Evolutionary conservation across 2,113 vertebrate genomes (phyloP).

Genomic region (Mirounga angustirostris): DNA sequence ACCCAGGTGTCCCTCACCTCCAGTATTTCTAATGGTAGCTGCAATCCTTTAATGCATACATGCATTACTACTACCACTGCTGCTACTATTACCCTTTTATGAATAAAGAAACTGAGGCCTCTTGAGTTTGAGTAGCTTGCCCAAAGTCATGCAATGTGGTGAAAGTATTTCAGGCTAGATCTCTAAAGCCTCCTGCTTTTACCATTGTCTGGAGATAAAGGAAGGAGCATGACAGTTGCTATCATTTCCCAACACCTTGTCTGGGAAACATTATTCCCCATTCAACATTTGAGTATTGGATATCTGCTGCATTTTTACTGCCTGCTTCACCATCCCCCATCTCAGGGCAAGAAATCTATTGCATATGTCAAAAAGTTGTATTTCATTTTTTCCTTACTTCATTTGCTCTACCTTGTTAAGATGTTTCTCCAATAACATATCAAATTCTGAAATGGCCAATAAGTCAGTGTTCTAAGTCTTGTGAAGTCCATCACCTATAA

Average conservation of each 20-base stretch:
- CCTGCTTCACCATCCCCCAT: neutral
- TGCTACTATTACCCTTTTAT: neutral
- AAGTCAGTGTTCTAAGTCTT: neutral
- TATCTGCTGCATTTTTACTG: neutral
- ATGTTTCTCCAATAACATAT: neutral
- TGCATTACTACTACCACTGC: neutral
- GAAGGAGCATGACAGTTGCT: neutral
- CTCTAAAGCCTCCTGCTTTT: neutral
- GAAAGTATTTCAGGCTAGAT: neutral
- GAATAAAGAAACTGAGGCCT: neutral
- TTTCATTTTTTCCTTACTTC: neutral
- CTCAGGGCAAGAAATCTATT: neutral
- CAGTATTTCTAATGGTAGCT: neutral
- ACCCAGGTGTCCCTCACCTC: no score
- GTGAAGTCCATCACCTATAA: neutral
- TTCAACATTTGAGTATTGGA: neutral
- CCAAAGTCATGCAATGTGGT: neutral
- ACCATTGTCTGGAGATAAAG: neutral
- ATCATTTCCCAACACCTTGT: neutral
- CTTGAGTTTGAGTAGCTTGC: neutral
- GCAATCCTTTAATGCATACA: neutral
- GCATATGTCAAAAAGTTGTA: neutral
- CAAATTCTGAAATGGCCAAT: neutral
- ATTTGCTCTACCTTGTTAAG: neutral
- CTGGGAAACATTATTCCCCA: neutral